phyloP scores from a whole-genome alignment of 1,140 invertebrate species.

The Phortica variegata region DNA sequence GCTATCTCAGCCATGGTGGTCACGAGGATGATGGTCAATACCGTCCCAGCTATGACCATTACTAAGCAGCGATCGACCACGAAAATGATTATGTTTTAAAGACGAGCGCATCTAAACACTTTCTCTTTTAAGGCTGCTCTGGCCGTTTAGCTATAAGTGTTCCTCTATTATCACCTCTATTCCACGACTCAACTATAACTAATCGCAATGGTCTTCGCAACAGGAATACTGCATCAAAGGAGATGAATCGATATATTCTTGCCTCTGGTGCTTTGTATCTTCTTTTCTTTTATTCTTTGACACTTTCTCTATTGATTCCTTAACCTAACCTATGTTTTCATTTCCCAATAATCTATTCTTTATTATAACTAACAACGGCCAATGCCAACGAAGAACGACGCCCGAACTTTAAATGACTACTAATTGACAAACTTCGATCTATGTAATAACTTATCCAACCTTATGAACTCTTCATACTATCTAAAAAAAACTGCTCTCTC shows the following conservation, averaged over 20 bases:
- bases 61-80: constrained; percentile 18
- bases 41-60: constrained; percentile 37
- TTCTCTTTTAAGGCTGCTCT: no score
- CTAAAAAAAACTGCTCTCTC: constrained; percentile 24
- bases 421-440: no score
- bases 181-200: constrained; percentile 17
- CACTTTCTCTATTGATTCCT: no score
- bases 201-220: no score
- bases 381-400: neutral
- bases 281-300: no score
- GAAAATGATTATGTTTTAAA: neutral
- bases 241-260: no score
- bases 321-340: constrained; percentile 1
- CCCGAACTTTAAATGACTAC: no score
- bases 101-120: neutral
- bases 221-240: constrained; percentile 16
- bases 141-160: constrained; percentile 2
- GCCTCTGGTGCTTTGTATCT: no score
- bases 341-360: constrained; percentile 4
- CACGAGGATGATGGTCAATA: constrained; percentile 49
- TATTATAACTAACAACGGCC: constrained; percentile 4
- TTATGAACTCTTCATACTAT: constrained; percentile 13
- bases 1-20: constrained; percentile 21
- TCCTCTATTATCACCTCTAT: constrained; percentile 7
- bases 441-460: no score